These are phyloP conservation scores for Anodontia alba DNA, from an alignment of 2,888 invertebrate species.

Conservation along the genomic window DNA sequence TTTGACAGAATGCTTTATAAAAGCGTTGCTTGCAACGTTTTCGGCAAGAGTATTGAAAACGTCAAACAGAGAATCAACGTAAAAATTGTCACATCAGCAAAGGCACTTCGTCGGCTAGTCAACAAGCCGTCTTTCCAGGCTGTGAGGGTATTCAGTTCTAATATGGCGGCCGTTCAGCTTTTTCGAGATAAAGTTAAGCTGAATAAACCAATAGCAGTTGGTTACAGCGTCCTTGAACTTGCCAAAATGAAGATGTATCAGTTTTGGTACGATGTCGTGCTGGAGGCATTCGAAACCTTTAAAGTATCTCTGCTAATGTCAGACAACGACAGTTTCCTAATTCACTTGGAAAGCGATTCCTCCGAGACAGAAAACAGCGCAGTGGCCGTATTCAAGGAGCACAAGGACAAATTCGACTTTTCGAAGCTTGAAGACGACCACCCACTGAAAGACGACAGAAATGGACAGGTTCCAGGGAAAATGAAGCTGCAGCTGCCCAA, in stretches of 20 bases:
- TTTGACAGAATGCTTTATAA: not conserved
- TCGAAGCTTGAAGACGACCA: not conserved
- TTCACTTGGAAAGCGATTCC: constrained; percentile 9
- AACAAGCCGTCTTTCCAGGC: constrained; percentile 11
- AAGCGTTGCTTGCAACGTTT: not conserved
- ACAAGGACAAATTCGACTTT: constrained; percentile 9
- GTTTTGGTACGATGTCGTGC: constrained; percentile 23
- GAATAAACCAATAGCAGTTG: constrained; percentile 22
- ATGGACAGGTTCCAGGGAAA: constrained; percentile 7
- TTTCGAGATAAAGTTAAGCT: not conserved
- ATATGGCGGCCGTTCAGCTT: constrained; percentile 16
- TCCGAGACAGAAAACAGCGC: not conserved
- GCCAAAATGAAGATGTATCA: constrained; percentile 13
- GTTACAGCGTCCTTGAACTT: constrained; percentile 12
- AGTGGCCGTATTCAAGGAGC: not conserved
- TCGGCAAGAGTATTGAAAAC: not conserved
- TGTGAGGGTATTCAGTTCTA: constrained; percentile 6
- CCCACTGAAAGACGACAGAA: constrained; percentile 10
- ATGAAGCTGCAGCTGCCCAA: constrained; percentile 14
- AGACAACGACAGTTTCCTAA: constrained; percentile 21
- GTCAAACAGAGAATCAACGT: not conserved
- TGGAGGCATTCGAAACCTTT: not conserved
- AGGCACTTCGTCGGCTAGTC: not conserved
- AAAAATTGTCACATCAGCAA: not conserved
- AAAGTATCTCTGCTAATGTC: constrained; percentile 2